Base-by-base conservation (phyloP, 2,888 invertebrate species). In the Harpalus rubripes region DNA sequence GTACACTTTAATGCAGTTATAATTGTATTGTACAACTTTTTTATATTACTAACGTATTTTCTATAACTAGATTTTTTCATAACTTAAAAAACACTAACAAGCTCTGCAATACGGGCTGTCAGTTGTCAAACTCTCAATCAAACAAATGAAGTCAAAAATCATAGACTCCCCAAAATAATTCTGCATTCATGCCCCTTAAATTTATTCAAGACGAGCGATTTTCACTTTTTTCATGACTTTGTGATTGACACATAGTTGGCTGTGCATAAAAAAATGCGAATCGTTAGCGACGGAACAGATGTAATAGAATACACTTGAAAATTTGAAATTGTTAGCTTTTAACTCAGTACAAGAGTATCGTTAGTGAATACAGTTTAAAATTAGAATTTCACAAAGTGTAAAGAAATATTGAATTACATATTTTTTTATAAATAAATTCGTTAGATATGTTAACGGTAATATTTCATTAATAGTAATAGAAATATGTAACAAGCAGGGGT, bases 131-230 rank as follows among this genome's bases (percentile, higher is more conserved):
- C 22, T 32, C 15, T 81, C 44, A 81, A 81, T 63, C 41, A 22
- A 44, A 63, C 81, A 63, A 59, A 80, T 80, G 80, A 80, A 81
- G 63, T 81, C 63, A 81, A 81, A 58, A 61, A 81, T 81, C 61
- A 81, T 81, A 44, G 26, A 68, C 65, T 68, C 68, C 81, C 81
- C 68, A 78, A 78, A 63, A 74, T 74, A 74, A 74, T 74, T 74
- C 72, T 44, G 44, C 72, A 44, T 74, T 74, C 44, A 72, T 7
- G 72, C 72, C 72, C 72, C 78, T 56, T 32, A 56, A 81, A 81
- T 41, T 44, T 81, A 81, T 81, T 81, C 81, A 81, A 81, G 52
- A 65, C 26, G 12, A 68, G 68, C 78, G 78, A 81, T 68, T 81
- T 81, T 81, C 72, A 44, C 16, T 74, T 74, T 72, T 74, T 74